phyloP scores from a whole-genome alignment of 2,888 invertebrate species.

The Eilema griseolum region DNA sequence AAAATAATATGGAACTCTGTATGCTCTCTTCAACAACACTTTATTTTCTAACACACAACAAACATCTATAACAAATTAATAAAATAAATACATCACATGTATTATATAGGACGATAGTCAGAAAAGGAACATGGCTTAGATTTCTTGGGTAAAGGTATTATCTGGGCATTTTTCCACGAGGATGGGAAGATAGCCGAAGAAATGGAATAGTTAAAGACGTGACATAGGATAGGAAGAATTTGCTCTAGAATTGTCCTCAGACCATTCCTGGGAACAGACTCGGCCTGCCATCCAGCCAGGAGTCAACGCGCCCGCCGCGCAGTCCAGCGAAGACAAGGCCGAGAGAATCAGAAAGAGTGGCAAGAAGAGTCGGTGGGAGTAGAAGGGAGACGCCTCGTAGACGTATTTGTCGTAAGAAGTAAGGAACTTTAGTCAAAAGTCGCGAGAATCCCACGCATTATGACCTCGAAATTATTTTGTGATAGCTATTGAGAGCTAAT shows the following conservation, averaged over 20 bases:
- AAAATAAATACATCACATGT: slow-evolving; percentile 62
- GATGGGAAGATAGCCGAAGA: too few species aligned
- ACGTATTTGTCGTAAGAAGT: not conserved
- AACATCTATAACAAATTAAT: slow-evolving; percentile 65
- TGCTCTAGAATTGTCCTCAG: too few species aligned
- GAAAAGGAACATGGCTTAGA: too few species aligned
- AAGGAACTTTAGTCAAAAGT: slow-evolving; percentile 3
- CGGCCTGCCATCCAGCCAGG: slow-evolving; percentile 76
- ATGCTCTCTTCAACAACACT: slow-evolving; percentile 59
- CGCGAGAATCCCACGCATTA: not conserved
- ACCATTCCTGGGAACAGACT: slow-evolving; percentile 93
- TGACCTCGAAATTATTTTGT: too few species aligned
- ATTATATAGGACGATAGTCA: too few species aligned
- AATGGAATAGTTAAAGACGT: too few species aligned
- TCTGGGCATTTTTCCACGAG: too few species aligned
- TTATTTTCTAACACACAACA: slow-evolving; percentile 71
- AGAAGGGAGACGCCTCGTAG: slow-evolving; percentile 28
- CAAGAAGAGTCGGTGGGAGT: slow-evolving; percentile 89
- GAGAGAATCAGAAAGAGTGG: slow-evolving; percentile 83
- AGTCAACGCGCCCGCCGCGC: slow-evolving; percentile 73
- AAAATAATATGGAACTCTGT: not conserved
- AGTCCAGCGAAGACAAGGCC: slow-evolving; percentile 43
- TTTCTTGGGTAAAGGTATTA: too few species aligned
- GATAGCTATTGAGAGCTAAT: too few species aligned
- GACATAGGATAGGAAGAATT: too few species aligned